Percentiles rank a stretch among this genome's conserved stretches.
Conservation (phyloP, 2,113 vertebrate species). For the Camarhynchus parvulus region DNA sequence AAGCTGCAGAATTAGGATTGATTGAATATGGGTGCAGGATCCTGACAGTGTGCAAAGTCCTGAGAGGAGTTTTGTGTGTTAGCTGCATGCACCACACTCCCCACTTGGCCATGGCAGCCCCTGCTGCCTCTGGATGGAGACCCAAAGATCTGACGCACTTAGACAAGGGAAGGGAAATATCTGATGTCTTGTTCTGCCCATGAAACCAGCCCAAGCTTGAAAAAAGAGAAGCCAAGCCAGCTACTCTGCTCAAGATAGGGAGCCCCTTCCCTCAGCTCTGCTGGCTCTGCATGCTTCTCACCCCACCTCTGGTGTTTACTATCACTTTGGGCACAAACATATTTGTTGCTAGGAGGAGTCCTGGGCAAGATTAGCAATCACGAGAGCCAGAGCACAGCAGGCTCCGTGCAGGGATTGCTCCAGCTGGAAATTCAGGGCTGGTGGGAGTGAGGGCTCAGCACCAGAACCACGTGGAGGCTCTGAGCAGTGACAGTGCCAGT, state of each 20-base stretch:
- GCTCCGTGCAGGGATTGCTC: not conserved
- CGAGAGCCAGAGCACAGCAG: not conserved
- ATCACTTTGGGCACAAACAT: constrained; percentile 45
- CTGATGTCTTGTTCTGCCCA: not conserved
- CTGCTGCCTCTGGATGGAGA: not conserved
- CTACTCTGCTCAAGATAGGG: not conserved
- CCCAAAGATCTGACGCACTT: not conserved
- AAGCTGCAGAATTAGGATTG: not conserved
- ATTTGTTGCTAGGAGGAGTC: constrained; percentile 56
- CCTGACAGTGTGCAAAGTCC: not conserved
- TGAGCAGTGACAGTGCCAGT: not conserved
- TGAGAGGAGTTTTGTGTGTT: not conserved
- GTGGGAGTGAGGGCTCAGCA: not conserved
- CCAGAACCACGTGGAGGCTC: not conserved
- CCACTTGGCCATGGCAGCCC: not conserved
- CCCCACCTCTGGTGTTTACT: constrained; percentile 34
- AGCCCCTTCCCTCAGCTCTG: not conserved
- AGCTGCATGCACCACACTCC: not conserved
- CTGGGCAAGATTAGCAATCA: not conserved
- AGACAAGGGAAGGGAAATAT: not conserved
- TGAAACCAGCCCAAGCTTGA: not conserved
- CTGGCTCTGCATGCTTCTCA: not conserved
- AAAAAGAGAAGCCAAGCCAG: not conserved
- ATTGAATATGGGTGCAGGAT: not conserved
- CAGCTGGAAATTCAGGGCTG: not conserved